Conservation (phyloP, 2,113 vertebrate species). For the Ploceus nigricollis region DNA sequence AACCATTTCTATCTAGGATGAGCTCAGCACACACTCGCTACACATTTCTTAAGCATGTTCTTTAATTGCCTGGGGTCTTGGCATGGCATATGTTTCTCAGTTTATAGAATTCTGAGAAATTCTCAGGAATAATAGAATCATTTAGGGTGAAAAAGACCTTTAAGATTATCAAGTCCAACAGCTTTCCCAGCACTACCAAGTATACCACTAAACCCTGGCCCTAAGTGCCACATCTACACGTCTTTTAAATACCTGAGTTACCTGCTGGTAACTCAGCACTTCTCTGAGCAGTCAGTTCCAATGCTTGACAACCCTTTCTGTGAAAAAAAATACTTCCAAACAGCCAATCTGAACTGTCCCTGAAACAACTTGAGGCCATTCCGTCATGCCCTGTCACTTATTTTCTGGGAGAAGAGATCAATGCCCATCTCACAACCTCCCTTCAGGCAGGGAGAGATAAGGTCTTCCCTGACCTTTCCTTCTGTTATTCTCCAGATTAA, state of each 20-base stretch:
- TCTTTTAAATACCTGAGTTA: background rate
- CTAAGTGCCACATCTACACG: rapidly evolving
- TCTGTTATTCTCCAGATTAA: background rate
- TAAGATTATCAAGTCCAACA: background rate
- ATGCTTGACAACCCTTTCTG: background rate
- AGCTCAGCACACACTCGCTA: background rate
- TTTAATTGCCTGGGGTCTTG: background rate
- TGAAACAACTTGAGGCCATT: background rate
- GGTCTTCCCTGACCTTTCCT: background rate
- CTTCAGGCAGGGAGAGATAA: background rate
- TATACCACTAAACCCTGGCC: background rate
- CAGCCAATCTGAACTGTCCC: background rate
- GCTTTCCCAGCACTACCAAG: background rate
- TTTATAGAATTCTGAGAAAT: no score
- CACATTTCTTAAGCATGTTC: background rate
- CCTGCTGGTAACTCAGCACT: background rate
- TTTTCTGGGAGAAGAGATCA: background rate
- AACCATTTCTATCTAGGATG: background rate
- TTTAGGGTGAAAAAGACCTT: background rate
- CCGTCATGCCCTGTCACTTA: background rate
- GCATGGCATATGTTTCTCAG: background rate
- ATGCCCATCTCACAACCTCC: background rate
- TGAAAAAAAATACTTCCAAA: background rate
- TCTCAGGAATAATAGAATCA: background rate
- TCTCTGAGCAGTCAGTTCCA: background rate